Evolutionary conservation across 2,797 vertebrate genomes (phyloP).

Genomic region (Pipistrellus pipistrellus): DNA sequence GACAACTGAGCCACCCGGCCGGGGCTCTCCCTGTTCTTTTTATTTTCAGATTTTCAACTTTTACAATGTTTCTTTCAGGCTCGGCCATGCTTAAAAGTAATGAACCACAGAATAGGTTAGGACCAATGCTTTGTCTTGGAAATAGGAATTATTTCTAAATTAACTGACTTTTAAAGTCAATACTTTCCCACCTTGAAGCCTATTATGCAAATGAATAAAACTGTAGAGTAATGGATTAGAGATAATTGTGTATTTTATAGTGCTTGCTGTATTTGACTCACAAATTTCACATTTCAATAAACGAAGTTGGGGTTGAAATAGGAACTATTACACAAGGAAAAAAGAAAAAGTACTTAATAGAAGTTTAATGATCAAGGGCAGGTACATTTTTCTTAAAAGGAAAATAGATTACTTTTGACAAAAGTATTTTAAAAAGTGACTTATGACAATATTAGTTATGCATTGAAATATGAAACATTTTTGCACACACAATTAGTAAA

Average conservation of each 20-base stretch:
- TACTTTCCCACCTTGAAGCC: conserved; percentile 44
- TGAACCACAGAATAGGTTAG: not conserved
- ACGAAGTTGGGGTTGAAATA: conserved; percentile 55
- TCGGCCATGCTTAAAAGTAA: not conserved
- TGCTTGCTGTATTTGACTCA: conserved; percentile 67
- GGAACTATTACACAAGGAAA: conserved; percentile 16
- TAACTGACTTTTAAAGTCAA: conserved; percentile 64
- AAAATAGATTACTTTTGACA: conserved; percentile 68
- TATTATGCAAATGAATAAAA: conserved; percentile 69
- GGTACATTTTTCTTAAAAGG: conserved; percentile 66
- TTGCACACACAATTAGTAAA: not conserved
- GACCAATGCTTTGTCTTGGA: not conserved
- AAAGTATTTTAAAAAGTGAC: conserved; percentile 51
- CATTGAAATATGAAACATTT: conserved; percentile 54
- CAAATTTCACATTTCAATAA: conserved; percentile 71
- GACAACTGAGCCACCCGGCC: not conserved
- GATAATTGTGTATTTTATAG: conserved; percentile 63
- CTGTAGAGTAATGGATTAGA: conserved; percentile 54
- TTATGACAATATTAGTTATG: conserved; percentile 53
- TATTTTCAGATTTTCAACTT: conserved; percentile 58
- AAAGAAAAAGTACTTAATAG: conserved; percentile 55
- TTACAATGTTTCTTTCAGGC: not conserved
- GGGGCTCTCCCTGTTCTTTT: not conserved
- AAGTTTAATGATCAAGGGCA: conserved; percentile 62
- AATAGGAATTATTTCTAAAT: conserved; percentile 58